A percentile compares a stretch with the other conserved stretches of the same genome.
phyloP scores from a whole-genome alignment of 2,113 vertebrate species.

The Astur gentilis region DNA sequence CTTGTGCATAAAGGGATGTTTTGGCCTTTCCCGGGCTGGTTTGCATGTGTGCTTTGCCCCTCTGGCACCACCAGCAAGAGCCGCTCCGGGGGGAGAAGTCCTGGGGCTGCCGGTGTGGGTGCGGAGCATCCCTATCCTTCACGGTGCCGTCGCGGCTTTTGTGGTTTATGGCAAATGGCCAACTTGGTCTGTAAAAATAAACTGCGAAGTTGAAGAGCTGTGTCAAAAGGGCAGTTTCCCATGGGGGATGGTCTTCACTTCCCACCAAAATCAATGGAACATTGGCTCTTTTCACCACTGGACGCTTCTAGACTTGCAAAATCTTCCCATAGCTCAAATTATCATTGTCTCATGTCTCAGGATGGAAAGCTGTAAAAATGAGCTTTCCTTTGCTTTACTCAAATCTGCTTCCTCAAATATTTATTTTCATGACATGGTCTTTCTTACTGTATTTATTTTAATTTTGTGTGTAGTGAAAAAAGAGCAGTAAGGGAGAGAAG shows the following conservation, averaged over 20 bases:
- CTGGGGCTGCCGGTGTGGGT: neutral
- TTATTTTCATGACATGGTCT: constrained; percentile 14
- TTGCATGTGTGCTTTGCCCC: neutral
- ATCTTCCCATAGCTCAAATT: neutral
- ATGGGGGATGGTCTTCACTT: neutral
- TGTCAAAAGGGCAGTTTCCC: neutral
- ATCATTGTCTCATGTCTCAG: neutral
- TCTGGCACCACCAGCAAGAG: neutral
- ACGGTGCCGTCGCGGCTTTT: accelerated
- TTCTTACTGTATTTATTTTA: constrained; percentile 30
- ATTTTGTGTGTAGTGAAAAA: neutral
- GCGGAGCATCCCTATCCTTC: neutral
- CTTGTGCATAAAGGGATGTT: neutral
- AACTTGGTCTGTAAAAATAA: neutral
- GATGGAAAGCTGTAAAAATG: neutral
- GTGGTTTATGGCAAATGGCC: accelerated
- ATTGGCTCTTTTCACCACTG: neutral
- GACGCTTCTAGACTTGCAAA: neutral
- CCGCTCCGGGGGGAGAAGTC: accelerated
- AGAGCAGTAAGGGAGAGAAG: neutral
- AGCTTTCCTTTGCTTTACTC: neutral
- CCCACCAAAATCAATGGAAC: neutral
- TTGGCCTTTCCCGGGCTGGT: accelerated
- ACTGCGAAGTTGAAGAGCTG: neutral
- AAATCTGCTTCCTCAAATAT: constrained; percentile 17